These are phyloP conservation scores for Drosophila meridiana DNA, from an alignment of 2,888 invertebrate genomes.

Conservation along the genomic window DNA sequence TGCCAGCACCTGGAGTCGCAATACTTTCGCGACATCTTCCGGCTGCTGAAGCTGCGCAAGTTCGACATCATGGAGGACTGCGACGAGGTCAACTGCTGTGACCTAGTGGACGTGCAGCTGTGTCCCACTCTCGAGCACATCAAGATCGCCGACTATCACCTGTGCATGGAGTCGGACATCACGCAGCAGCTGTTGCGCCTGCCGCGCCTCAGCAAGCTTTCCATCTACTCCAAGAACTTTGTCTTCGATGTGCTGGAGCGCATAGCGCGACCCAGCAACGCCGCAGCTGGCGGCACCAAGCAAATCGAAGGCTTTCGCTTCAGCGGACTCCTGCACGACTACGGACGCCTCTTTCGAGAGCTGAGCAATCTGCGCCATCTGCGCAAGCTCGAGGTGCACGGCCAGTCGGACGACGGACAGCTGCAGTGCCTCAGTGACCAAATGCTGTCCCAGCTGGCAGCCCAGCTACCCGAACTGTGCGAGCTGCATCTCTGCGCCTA, in stretches of 20 bases:
- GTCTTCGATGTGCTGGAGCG: slow-evolving; percentile 77
- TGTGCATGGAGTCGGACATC: slow-evolving; percentile 76
- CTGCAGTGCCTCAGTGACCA: slow-evolving; percentile 67
- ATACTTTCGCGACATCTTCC: slow-evolving; percentile 73
- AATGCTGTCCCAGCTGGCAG: slow-evolving; percentile 60
- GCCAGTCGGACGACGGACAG: slow-evolving; percentile 44
- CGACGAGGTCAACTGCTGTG: slow-evolving; percentile 80
- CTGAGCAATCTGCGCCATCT: slow-evolving; percentile 62
- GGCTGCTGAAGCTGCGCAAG: slow-evolving; percentile 62
- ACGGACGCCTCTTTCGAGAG: slow-evolving; percentile 70
- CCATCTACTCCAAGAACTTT: slow-evolving; percentile 77
- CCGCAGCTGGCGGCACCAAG: slow-evolving; percentile 25
- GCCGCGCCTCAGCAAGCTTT: slow-evolving; percentile 69
- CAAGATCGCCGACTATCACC: slow-evolving; percentile 79
- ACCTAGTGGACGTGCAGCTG: slow-evolving; percentile 64
- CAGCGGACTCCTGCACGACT: slow-evolving; percentile 71
- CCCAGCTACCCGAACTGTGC: slow-evolving; percentile 54
- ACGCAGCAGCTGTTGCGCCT: slow-evolving; percentile 66
- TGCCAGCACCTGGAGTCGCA: slow-evolving; percentile 75
- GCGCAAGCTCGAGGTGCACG: slow-evolving; percentile 58
- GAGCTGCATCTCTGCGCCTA: slow-evolving; percentile 74
- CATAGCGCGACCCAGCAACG: slow-evolving; percentile 57
- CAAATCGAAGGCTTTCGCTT: slow-evolving; percentile 75
- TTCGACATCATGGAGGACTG: slow-evolving; percentile 81
- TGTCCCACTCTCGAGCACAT: slow-evolving; percentile 78